Evolutionary conservation across 2,888 invertebrate species (phyloP).

Genomic region (Acanthosepion lycidas): DNA sequence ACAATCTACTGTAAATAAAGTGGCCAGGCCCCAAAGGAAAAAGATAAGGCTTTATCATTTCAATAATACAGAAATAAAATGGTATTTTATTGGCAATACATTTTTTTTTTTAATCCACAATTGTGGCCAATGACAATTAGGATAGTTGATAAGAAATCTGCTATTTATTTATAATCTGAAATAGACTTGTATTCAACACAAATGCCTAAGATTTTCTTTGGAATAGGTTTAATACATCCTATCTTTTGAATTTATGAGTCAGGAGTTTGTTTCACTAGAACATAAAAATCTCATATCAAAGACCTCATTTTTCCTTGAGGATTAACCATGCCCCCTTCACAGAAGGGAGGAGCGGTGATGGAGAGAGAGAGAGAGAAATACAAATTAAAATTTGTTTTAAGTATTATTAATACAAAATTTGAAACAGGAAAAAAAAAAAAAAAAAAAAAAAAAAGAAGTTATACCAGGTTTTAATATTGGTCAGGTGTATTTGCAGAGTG

Average conservation of each 20-base stretch:
- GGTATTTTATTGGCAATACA: neutral
- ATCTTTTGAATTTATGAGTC: neutral
- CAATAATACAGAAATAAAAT: neutral
- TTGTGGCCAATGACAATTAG: neutral
- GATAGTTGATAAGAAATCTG: neutral
- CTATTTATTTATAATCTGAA: neutral
- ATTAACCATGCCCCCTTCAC: neutral
- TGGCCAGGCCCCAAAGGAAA: slow-evolving; percentile 10
- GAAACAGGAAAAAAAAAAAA: too few relatives aligned
- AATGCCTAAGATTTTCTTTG: neutral
- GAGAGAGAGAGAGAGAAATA: too few relatives aligned
- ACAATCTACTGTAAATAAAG: neutral
- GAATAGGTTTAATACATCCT: neutral
- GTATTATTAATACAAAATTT: too few relatives aligned
- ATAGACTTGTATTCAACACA: neutral
- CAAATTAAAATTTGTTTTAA: too few relatives aligned
- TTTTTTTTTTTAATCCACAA: neutral
- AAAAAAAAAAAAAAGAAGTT: too few relatives aligned
- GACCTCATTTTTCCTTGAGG: neutral
- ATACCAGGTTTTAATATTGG: too few relatives aligned
- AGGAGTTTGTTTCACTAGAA: too few relatives aligned
- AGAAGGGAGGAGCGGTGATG: too few relatives aligned
- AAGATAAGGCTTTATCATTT: neutral
- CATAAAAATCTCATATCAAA: neutral
- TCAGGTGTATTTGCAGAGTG: too few relatives aligned